Percentiles rank a stretch among this genome's conserved stretches.
These are phyloP conservation scores for Hedychridium roseum DNA, from an alignment of 2,888 invertebrate genomes.

Conservation along the genomic window DNA sequence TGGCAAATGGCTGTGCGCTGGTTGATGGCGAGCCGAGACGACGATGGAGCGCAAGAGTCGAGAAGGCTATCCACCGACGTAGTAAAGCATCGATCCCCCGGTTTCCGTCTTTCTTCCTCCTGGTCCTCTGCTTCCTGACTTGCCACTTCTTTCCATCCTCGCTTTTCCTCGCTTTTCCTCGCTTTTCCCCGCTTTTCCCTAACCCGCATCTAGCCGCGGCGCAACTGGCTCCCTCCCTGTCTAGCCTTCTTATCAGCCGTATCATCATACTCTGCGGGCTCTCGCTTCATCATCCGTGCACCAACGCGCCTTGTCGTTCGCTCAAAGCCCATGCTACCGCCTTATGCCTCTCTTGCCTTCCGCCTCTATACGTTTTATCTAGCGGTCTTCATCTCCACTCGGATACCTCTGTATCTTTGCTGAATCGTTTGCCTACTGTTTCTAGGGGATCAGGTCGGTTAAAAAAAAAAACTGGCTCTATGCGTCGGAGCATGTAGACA, in stretches of 20 bases:
- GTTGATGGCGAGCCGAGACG: too few species aligned
- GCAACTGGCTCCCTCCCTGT: neutral
- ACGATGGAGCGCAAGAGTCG: too few species aligned
- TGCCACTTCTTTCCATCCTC: slow-evolving; percentile 14
- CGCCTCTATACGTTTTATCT: slow-evolving; percentile 11
- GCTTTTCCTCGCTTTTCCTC: neutral
- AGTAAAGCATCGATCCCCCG: slow-evolving; percentile 52
- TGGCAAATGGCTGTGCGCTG: too few species aligned
- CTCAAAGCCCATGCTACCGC: too few species aligned
- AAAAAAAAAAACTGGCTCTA: too few species aligned
- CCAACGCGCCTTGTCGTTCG: too few species aligned
- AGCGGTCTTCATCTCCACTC: slow-evolving; percentile 7
- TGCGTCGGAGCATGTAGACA: too few species aligned
- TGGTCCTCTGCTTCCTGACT: slow-evolving; percentile 13
- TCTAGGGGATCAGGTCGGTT: too few species aligned
- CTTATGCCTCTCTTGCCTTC: slow-evolving; percentile 18
- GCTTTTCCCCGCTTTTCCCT: slow-evolving; percentile 1
- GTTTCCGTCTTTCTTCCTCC: slow-evolving; percentile 26
- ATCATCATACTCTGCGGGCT: too few species aligned
- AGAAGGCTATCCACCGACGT: too few species aligned
- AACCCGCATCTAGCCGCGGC: neutral
- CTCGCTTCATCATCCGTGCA: neutral
- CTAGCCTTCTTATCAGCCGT: slow-evolving; percentile 3
- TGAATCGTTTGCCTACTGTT: too few species aligned
- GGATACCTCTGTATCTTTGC: slow-evolving; percentile 12